A percentile compares a stretch with the other conserved stretches of the same genome.
Conservation (phyloP, 2,888 invertebrate genomes). For the Anorthoa munda region DNA sequence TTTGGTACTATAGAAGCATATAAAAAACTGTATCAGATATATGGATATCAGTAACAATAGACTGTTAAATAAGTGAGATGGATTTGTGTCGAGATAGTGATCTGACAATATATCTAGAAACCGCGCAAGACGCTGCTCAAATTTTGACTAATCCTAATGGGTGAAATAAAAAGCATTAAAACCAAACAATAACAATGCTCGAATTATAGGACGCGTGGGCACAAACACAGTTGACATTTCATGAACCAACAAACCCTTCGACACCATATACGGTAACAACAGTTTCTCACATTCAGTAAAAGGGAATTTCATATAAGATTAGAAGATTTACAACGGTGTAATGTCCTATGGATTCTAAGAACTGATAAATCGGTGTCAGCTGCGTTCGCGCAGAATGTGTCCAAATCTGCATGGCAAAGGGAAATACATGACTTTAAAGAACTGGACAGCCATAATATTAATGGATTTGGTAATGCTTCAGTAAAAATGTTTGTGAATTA, state of each 20-base stretch:
- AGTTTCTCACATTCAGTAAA: slow-evolving; percentile 42
- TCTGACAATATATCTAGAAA: too few species aligned
- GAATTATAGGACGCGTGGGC: slow-evolving; percentile 5
- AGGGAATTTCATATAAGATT: slow-evolving; percentile 53
- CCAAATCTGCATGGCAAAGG: slow-evolving; percentile 53
- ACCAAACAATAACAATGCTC: slow-evolving; percentile 1
- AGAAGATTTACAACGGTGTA: slow-evolving; percentile 57
- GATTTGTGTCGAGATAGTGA: not conserved
- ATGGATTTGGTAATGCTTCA: slow-evolving; percentile 55
- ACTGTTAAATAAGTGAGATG: not conserved
- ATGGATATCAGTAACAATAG: not conserved
- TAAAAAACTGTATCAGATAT: not conserved
- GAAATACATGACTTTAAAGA: slow-evolving; percentile 42
- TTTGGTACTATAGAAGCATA: not conserved
- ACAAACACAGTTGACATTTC: slow-evolving; percentile 39
- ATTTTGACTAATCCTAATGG: not conserved
- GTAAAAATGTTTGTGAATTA: slow-evolving; percentile 50
- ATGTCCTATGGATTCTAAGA: slow-evolving; percentile 50
- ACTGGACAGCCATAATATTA: slow-evolving; percentile 50
- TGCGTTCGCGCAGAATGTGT: slow-evolving; percentile 66
- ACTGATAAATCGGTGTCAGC: slow-evolving; percentile 72
- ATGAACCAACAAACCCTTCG: slow-evolving; percentile 39
- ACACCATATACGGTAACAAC: slow-evolving; percentile 49
- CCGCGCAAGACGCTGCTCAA: too few species aligned
- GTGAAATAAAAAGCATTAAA: not conserved